These are phyloP conservation scores for Crotalus helleri DNA, from an alignment of 2,113 vertebrate species.

Conservation along the genomic window DNA sequence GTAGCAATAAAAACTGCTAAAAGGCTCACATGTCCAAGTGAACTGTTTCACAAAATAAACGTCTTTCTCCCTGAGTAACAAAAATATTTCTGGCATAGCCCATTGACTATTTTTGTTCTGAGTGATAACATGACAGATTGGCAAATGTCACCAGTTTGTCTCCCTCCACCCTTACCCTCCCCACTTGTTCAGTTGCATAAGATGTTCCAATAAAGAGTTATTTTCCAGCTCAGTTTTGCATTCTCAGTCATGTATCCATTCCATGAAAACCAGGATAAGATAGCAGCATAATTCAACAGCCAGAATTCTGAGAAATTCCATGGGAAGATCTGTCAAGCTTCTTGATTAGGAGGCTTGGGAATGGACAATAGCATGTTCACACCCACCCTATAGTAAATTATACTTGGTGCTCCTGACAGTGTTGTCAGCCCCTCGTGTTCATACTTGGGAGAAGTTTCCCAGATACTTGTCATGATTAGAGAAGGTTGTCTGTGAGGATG, in stretches of 20 bases:
- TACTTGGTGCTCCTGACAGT: background rate
- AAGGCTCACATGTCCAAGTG: background rate
- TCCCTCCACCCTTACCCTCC: background rate
- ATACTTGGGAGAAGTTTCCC: background rate
- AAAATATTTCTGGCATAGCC: slow-evolving; percentile 6
- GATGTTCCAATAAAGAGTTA: background rate
- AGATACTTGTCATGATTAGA: background rate
- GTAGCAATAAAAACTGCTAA: background rate
- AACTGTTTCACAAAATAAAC: background rate
- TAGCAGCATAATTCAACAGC: background rate
- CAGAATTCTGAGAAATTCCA: background rate
- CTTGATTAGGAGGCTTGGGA: background rate
- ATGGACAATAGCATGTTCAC: background rate
- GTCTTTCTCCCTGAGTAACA: background rate
- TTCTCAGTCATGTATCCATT: background rate
- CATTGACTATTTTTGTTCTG: slow-evolving; percentile 22
- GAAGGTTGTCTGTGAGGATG: background rate
- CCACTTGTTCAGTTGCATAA: background rate
- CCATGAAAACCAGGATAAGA: background rate
- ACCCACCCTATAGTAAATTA: background rate
- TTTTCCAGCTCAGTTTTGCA: background rate
- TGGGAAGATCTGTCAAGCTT: background rate
- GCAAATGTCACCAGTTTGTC: slow-evolving; percentile 13
- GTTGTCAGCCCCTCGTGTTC: background rate
- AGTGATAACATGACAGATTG: slow-evolving; percentile 18